Evolutionary conservation across 2,797 vertebrate genomes (phyloP), one percentile per base, ranked within the genome.

Genomic region (Epinephelus awoara): DNA sequence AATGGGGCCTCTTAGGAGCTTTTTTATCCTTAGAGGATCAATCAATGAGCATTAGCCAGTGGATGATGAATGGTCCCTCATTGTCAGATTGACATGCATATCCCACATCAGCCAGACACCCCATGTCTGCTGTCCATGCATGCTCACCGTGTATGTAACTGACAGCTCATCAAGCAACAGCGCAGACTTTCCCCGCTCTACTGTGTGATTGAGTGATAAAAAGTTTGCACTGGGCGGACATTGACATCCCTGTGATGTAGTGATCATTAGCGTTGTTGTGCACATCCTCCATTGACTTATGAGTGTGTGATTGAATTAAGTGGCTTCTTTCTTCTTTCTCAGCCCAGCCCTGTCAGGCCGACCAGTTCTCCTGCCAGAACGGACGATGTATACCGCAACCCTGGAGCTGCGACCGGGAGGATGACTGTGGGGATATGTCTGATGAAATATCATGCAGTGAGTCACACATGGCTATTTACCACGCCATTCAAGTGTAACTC

Each of bases 371-470:
- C 3, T 99, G 98, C 86, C 95, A 94, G 74, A 99, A 96, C 0
- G 97, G 98, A 4, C 97, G 98, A n/a, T 99, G 98, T 50, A 96
- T 99, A 86, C 97, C 98, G 0, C 88, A 57, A 17, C 95, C 95
- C 0, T 99, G 98, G 98, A 93, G 95, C n/a, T 99, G 98, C 72
- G 98, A 99, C 94, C 95, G 95, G 25, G 98, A 98, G 79, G 96
- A 99, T 38, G 98, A 99, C 92, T 99, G 98, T 13, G 98, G 98
- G 8, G 98, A 99, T 84, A 93, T 91, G 87, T 97, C 96, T 0
- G 98, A 99, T 76, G 98, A 99, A 93, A 93, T 93, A 67, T 97
- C 97, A 38, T 99, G 98, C 88, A 95, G 98, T 99, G 91, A 95
- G 96, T 95, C 76, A 66, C 51, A 2, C 9, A 0, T 29, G 29